Evolutionary conservation across 2,888 invertebrate genomes (phyloP).

Genomic region (Biston betularia): DNA sequence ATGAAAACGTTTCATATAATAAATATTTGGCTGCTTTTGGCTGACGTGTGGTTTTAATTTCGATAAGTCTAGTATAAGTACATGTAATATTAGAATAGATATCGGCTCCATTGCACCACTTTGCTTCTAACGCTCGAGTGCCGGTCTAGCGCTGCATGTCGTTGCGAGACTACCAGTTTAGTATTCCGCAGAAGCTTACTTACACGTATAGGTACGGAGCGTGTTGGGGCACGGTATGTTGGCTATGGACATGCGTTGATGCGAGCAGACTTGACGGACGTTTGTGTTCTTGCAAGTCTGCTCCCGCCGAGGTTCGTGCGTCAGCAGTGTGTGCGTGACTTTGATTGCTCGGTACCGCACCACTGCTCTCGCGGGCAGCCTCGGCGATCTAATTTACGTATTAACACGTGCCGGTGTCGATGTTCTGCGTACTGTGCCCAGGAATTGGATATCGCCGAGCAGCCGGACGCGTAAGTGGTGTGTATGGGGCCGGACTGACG

Average conservation of each 20-base stretch:
- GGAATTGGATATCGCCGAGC: conserved; percentile 57
- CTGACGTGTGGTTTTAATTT: conserved; percentile 20
- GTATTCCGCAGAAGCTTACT: conserved; percentile 21
- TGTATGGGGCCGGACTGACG: conserved; percentile 76
- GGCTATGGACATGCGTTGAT: conserved; percentile 18
- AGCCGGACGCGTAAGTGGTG: conserved; percentile 84
- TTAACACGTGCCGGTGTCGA: conserved; percentile 16
- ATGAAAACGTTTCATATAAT: neutral
- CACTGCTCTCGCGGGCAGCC: conserved; percentile 14
- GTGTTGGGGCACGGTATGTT: conserved; percentile 24
- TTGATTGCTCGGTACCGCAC: neutral
- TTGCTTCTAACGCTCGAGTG: conserved; percentile 78
- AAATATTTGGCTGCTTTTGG: conserved; percentile 14
- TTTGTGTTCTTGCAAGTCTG: conserved; percentile 1
- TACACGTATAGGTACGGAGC: conserved; percentile 11
- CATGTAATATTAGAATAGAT: conserved; percentile 60
- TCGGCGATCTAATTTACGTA: conserved; percentile 15
- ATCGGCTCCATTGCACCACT: conserved; percentile 84
- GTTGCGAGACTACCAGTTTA: conserved; percentile 28
- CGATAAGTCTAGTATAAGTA: conserved; percentile 45
- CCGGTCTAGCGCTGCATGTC: conserved; percentile 65
- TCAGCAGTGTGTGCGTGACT: conserved; percentile 7
- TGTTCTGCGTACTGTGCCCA: conserved; percentile 25
- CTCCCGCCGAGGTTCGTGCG: conserved; percentile 4
- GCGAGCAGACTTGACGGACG: conserved; percentile 10